phyloP scores from a whole-genome alignment of 37 sponge, comb jelly and placozoan genomes.

The Mnemiopsis leidyi region DNA sequence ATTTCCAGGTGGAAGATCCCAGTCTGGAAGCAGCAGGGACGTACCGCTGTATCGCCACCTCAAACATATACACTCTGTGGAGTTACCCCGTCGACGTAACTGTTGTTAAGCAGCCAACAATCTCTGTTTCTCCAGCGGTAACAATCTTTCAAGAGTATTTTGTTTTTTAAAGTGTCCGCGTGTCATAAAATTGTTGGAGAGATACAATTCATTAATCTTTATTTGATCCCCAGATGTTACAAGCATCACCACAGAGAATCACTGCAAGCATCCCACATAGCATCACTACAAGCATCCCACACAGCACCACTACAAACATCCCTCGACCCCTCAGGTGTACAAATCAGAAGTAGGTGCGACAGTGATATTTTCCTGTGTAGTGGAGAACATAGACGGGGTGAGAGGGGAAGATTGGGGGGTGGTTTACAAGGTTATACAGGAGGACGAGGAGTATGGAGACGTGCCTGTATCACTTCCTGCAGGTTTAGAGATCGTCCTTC shows the following conservation, averaged over 20 bases:
- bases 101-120: neutral
- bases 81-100: neutral
- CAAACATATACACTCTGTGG: neutral
- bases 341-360: neutral
- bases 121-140: neutral
- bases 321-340: constrained; percentile 6
- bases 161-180: too few species aligned
- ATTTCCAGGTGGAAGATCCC: neutral
- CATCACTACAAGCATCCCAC: too few species aligned
- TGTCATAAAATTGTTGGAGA: too few species aligned
- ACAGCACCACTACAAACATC: too few species aligned
- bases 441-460: neutral
- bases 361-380: neutral
- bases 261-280: too few species aligned
- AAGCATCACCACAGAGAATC: too few species aligned
- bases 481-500: too few species aligned
- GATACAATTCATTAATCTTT: too few species aligned
- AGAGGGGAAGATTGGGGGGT: neutral
- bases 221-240: too few species aligned
- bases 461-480: neutral
- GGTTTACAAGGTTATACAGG: neutral
- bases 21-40: neutral
- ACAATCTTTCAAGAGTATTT: neutral
- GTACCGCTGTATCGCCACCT: neutral
- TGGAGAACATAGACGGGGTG: neutral